These are phyloP conservation scores for Limenitis camilla DNA, from an alignment of 2,888 invertebrate species.

Conservation along the genomic window DNA sequence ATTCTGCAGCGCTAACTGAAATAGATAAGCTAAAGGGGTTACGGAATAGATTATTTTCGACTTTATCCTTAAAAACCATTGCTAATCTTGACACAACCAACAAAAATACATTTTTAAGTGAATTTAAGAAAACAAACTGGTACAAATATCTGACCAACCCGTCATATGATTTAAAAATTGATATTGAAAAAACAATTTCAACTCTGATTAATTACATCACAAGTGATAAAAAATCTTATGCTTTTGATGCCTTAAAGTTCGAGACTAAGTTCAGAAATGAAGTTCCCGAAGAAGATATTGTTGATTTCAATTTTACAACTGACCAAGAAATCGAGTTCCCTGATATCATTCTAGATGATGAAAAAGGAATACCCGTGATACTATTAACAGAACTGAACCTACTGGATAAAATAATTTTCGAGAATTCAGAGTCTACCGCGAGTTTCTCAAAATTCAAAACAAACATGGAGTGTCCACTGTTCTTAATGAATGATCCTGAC, in stretches of 20 bases:
- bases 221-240: slow-evolving; percentile 36
- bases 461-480: slow-evolving; percentile 37
- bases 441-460: slow-evolving; percentile 38
- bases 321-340: too few relatives aligned
- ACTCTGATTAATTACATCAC: slow-evolving; percentile 42
- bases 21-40: slow-evolving; percentile 34
- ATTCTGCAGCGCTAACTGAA: slow-evolving; percentile 30
- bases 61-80: slow-evolving; percentile 19
- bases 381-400: slow-evolving; percentile 32
- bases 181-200: slow-evolving; percentile 36
- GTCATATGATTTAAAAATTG: slow-evolving; percentile 22
- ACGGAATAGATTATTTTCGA: slow-evolving; percentile 27
- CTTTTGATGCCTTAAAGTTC: slow-evolving; percentile 38
- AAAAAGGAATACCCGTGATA: slow-evolving; percentile 42
- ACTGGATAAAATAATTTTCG: slow-evolving; percentile 36
- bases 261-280: slow-evolving; percentile 24
- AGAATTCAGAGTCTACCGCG: slow-evolving; percentile 18
- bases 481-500: slow-evolving; percentile 34
- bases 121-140: slow-evolving; percentile 31
- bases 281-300: not conserved
- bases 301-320: too few relatives aligned
- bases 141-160: slow-evolving; percentile 27
- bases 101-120: slow-evolving; percentile 25
- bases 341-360: slow-evolving; percentile 18
- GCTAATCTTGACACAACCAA: slow-evolving; percentile 27